These are phyloP conservation scores for Corythornis vintsioides DNA, from an alignment of 2,113 vertebrate species.

Conservation along the genomic window DNA sequence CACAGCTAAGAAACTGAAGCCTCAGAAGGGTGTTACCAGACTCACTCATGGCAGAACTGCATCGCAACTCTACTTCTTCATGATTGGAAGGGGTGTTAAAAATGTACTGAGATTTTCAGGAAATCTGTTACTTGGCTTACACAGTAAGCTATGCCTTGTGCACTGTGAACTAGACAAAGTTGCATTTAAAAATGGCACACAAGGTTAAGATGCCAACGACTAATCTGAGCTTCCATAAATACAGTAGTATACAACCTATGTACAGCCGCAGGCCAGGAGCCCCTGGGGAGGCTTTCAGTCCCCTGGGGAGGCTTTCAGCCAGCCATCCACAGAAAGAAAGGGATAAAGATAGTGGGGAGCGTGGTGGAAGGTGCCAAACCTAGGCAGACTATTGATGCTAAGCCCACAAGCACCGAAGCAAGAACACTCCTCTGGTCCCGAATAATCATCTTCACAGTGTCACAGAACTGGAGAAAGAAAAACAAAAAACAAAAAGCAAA, in stretches of 20 bases:
- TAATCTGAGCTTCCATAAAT: constrained; percentile 71
- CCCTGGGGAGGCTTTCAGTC: not conserved
- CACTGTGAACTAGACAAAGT: constrained; percentile 4
- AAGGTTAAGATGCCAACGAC: not conserved
- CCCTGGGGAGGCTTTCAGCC: constrained; percentile 59
- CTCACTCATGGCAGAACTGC: not conserved
- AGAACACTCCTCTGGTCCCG: constrained; percentile 90
- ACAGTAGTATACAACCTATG: constrained; percentile 58
- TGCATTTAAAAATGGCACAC: constrained; percentile 33
- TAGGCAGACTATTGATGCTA: constrained; percentile 80
- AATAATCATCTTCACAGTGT: constrained; percentile 87
- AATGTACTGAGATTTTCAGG: constrained; percentile 55
- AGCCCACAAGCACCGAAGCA: constrained; percentile 80
- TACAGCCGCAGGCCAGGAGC: not conserved
- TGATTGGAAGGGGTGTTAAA: not conserved
- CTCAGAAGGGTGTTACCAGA: not conserved
- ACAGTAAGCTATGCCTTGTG: constrained; percentile 71
- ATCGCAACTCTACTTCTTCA: constrained; percentile 11
- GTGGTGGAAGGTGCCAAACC: constrained; percentile 85
- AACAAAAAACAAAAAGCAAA: not conserved
- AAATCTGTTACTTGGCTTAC: constrained; percentile 73
- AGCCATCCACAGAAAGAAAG: constrained; percentile 93
- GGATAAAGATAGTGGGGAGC: constrained; percentile 86
- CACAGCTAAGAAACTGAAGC: not conserved
- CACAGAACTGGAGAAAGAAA: constrained; percentile 80